phyloP scores from a whole-genome alignment of 2,113 vertebrate genomes.

The Colistium nudipinnis region DNA sequence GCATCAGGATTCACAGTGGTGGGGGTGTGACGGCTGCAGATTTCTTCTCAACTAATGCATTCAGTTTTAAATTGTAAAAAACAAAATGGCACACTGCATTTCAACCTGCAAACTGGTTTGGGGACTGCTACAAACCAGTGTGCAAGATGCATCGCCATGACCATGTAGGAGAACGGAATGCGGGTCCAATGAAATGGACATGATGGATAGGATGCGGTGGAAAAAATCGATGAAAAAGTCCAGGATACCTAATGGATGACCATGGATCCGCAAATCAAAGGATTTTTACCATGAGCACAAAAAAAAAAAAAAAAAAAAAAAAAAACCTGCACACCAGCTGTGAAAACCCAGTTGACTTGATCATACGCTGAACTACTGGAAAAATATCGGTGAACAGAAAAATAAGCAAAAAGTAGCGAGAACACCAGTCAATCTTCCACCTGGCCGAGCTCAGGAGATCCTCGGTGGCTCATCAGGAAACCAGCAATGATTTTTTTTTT shows the following conservation, averaged over 20 bases:
- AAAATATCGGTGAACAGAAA: constrained; percentile 2
- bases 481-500: constrained; percentile 58
- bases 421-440: constrained; percentile 13
- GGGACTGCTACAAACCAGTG: constrained; percentile 11
- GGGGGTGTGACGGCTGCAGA: constrained; percentile 20
- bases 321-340: constrained; percentile 44
- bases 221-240: constrained; percentile 7
- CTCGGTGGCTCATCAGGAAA: constrained; percentile 22
- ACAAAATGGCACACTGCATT: constrained; percentile 8
- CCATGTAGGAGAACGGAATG: neutral
- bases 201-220: constrained; percentile 25
- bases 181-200: constrained; percentile 1
- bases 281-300: too few relatives aligned
- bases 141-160: neutral
- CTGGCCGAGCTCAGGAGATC: constrained; percentile 12
- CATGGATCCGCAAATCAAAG: constrained; percentile 14
- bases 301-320: too few relatives aligned
- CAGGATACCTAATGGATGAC: neutral
- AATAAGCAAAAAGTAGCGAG: constrained; percentile 34
- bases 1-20: constrained; percentile 5
- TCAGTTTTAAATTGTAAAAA: constrained; percentile 7
- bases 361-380: neutral
- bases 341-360: constrained; percentile 27
- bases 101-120: constrained; percentile 18
- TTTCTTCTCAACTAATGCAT: constrained; percentile 4